phyloP scores from a whole-genome alignment of 1,140 invertebrate species.

The Lepidurus couesii region DNA sequence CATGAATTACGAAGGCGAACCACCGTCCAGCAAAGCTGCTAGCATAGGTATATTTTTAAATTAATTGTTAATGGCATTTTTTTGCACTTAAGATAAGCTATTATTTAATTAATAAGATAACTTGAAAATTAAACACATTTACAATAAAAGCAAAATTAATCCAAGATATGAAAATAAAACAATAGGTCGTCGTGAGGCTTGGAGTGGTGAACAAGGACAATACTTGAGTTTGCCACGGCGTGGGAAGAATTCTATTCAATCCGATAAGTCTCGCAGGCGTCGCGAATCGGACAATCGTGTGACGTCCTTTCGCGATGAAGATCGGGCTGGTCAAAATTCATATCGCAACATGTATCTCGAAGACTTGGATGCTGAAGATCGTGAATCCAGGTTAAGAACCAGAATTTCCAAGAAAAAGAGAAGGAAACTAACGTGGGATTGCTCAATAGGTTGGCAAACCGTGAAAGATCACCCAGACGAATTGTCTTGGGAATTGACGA shows the following conservation, averaged over 20 bases:
- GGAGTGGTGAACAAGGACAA: slow-evolving; percentile 28
- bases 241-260: slow-evolving; percentile 8
- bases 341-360: slow-evolving; percentile 14
- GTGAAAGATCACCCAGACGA: background rate
- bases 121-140: background rate
- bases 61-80: background rate
- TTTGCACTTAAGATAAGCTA: background rate
- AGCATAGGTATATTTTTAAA: background rate
- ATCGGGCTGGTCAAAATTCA: background rate
- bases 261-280: background rate
- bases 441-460: background rate
- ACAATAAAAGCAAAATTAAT: background rate
- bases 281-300: slow-evolving; percentile 10
- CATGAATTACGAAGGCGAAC: background rate
- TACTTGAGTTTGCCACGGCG: slow-evolving; percentile 22
- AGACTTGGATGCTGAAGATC: background rate
- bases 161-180: background rate
- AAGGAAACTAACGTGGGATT: background rate
- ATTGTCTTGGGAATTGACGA: background rate
- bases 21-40: background rate
- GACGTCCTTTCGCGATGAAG: background rate
- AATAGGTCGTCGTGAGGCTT: slow-evolving; percentile 30
- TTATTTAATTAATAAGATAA: background rate
- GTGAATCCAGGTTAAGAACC: slow-evolving; percentile 7
- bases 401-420: background rate